Evolutionary conservation across 2,888 invertebrate species (phyloP), one percentile per base, ranked within the genome.

Genomic region (Anorthoa munda): DNA sequence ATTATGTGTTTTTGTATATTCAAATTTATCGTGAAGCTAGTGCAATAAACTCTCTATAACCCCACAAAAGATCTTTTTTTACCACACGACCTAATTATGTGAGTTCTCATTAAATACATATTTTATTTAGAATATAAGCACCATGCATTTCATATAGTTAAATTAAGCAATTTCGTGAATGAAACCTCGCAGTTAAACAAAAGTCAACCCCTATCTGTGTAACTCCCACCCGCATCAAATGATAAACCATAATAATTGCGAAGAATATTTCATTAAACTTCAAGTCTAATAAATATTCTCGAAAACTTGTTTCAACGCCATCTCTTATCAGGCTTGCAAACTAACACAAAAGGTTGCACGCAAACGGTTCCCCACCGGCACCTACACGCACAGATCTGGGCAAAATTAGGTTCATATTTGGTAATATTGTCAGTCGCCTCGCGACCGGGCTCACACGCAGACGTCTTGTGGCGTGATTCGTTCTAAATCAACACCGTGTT

Each of bases 371-470:
- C 90, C 86, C 86, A 85, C 77, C 48, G 69, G 69, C 68, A 73
- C 86, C 87, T 88, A 89, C 85, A 90, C 86, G 88, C 86, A 86
- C 88, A 89, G 89, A 87, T 89, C 89, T 86, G 66, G 84, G 88
- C 89, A 89, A 92, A 94, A 94, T 93, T 92, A 92, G 94, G 93
- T 94, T 93, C 92, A 90, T 91, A 90, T 91, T 93, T 90, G 88
- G 89, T 86, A 88, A 90, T 89, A 89, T 87, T 89, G 90, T 90
- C 92, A 94, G 94, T 95, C 88, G 90, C 89, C 91, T 91, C 90
- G 90, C 88, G 89, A 82, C 87, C 87, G 82, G 77, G 84, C 74
- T 61, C 65, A 81, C 75, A 89, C 50, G 79, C 82, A 88, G 89
- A 81, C 85, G 92, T 88, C 79, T 86, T 50, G 55, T 66, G 48